Conservation (phyloP, 2,888 invertebrate species). For the Pammene aurita region DNA sequence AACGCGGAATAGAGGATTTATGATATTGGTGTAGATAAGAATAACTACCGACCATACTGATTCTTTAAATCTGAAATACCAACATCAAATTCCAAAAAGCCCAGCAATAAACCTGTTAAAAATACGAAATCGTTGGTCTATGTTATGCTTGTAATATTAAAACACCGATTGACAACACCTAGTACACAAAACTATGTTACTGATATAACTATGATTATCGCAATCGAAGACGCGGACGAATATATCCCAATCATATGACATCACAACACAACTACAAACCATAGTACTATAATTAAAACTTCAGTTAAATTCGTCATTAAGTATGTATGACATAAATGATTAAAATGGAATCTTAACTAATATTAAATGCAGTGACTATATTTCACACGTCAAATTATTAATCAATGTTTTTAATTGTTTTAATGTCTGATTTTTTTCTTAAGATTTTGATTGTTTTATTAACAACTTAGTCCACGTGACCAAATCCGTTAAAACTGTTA, state of each 20-base stretch:
- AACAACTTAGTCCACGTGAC: not conserved
- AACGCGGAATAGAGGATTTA: too few relatives aligned
- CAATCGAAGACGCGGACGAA: slow-evolving; percentile 30
- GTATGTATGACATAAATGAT: slow-evolving; percentile 37
- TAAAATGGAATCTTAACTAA: slow-evolving; percentile 12
- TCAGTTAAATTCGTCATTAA: slow-evolving; percentile 40
- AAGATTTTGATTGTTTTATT: not conserved
- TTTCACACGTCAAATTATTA: not conserved
- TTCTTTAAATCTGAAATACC: not conserved
- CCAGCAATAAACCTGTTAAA: slow-evolving; percentile 21
- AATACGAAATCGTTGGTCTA: slow-evolving; percentile 59
- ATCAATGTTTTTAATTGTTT: slow-evolving; percentile 2
- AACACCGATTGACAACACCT: slow-evolving; percentile 74
- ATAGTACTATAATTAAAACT: slow-evolving; percentile 41
- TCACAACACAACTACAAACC: slow-evolving; percentile 41
- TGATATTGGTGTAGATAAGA: too few relatives aligned
- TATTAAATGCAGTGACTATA: slow-evolving; percentile 20
- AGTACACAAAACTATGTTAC: slow-evolving; percentile 63
- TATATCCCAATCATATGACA: slow-evolving; percentile 28
- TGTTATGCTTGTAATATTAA: slow-evolving; percentile 56
- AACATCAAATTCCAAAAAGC: slow-evolving; percentile 20
- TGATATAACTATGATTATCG: slow-evolving; percentile 47
- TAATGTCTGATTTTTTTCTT: not conserved
- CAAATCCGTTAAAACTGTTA: not conserved
- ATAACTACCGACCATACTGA: too few relatives aligned